Evolutionary conservation across 2,113 vertebrate species (phyloP).

Genomic region (Candoia aspera): DNA sequence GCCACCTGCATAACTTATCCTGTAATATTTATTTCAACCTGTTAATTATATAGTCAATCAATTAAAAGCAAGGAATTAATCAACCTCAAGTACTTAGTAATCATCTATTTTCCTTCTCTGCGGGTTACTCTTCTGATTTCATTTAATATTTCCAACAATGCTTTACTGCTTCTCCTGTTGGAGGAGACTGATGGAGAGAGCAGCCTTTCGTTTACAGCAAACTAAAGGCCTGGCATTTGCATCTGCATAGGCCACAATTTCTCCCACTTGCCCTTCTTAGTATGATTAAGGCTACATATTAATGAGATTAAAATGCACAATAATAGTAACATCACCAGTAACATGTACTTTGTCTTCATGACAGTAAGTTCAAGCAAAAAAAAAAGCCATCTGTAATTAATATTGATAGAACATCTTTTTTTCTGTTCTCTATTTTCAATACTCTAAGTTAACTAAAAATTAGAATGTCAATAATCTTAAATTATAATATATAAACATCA

Average conservation of each 20-base stretch:
- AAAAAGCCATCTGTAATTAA: not conserved
- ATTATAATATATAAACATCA: not conserved
- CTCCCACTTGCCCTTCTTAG: slow-evolving; percentile 38
- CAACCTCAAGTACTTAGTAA: not conserved
- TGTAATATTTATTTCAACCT: slow-evolving; percentile 22
- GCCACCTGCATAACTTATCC: not conserved
- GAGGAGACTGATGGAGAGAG: slow-evolving; percentile 54
- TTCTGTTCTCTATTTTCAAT: not conserved
- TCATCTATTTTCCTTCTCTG: slow-evolving; percentile 25
- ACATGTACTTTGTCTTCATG: slow-evolving; percentile 32
- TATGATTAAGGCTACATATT: slow-evolving; percentile 31
- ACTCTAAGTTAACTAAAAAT: not conserved
- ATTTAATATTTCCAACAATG: slow-evolving; percentile 29
- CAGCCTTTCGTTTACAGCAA: slow-evolving; percentile 32
- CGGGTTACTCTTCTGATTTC: slow-evolving; percentile 35
- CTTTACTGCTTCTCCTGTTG: slow-evolving; percentile 63
- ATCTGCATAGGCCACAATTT: slow-evolving; percentile 26
- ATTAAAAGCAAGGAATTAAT: slow-evolving; percentile 28
- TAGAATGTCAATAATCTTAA: not conserved
- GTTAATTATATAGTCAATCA: slow-evolving; percentile 32
- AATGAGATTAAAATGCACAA: slow-evolving; percentile 44
- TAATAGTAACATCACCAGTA: not conserved
- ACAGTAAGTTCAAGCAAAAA: slow-evolving; percentile 30
- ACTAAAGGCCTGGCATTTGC: slow-evolving; percentile 49
- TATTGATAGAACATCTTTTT: not conserved